Conservation (phyloP, 1,140 invertebrate species). For the Drosophila albomicans region DNA sequence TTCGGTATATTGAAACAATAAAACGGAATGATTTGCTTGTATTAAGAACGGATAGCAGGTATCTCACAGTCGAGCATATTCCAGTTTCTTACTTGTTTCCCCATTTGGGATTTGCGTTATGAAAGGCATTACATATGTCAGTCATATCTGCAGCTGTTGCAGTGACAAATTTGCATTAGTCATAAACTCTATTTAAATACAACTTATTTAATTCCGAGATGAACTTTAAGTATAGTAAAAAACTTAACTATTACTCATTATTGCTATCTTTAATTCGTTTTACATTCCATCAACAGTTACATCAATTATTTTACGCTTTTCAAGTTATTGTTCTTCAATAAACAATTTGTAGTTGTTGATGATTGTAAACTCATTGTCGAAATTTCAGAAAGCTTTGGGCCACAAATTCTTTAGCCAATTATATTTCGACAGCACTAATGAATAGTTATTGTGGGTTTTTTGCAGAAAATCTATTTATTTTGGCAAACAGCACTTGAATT, state of each 20-base stretch:
- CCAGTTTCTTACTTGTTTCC: neutral
- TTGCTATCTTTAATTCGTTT: neutral
- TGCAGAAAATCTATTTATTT: constrained; percentile 17
- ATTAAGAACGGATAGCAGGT: too few species aligned
- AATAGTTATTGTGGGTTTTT: constrained; percentile 11
- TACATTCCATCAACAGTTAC: neutral
- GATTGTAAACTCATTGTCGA: neutral
- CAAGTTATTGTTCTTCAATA: too few species aligned
- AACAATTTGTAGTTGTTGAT: too few species aligned
- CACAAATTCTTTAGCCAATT: constrained; percentile 14
- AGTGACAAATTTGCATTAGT: constrained; percentile 5
- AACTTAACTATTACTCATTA: neutral
- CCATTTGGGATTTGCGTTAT: neutral
- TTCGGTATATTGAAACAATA: too few species aligned
- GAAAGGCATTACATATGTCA: neutral
- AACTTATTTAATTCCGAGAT: neutral
- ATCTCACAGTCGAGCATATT: too few species aligned
- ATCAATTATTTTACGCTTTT: neutral
- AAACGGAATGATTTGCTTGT: too few species aligned
- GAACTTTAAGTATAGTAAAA: neutral
- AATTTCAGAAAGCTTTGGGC: neutral
- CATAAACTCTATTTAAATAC: constrained; percentile 1
- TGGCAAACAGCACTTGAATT: constrained; percentile 16
- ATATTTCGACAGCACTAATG: constrained; percentile 8
- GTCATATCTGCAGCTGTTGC: constrained; percentile 18